A percentile compares a stretch with the other conserved stretches of the same genome.
phyloP scores from a whole-genome alignment of 2,888 invertebrate species.

The Calliopum simillimum region DNA sequence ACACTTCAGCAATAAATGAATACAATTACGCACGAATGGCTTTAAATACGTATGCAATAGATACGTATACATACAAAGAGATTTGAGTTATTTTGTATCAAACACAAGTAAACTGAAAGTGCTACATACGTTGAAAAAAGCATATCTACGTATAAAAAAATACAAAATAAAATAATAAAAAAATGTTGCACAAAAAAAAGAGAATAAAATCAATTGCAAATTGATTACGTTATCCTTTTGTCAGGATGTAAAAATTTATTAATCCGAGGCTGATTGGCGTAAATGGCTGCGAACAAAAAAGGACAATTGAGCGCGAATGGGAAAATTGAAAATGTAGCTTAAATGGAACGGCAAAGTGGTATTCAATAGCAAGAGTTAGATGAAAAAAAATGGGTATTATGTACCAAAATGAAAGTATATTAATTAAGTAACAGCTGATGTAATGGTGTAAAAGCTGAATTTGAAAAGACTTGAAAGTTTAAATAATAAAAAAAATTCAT shows the following conservation, averaged over 20 bases:
- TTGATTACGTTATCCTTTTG: conserved; percentile 19
- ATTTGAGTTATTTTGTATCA: too few species aligned
- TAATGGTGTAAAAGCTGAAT: too few species aligned
- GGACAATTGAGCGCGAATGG: not conserved
- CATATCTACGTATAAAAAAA: not conserved
- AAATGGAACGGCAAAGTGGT: too few species aligned
- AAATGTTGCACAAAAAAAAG: not conserved
- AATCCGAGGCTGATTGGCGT: conserved; percentile 12
- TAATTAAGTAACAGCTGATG: too few species aligned
- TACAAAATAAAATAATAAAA: not conserved
- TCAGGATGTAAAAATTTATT: conserved; percentile 9
- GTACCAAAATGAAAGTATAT: too few species aligned
- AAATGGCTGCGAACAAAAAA: not conserved
- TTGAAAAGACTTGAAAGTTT: too few species aligned
- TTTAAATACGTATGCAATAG: not conserved
- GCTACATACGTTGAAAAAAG: not conserved
- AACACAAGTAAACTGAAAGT: too few species aligned
- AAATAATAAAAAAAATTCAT: too few species aligned
- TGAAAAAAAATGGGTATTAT: too few species aligned
- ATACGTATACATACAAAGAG: too few species aligned
- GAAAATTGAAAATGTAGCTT: too few species aligned
- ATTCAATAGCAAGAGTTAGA: too few species aligned
- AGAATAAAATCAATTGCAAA: conserved; percentile 9
- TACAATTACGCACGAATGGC: not conserved
- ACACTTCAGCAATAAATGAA: not conserved